A percentile compares a stretch with the other conserved stretches of the same genome.
Evolutionary conservation across 1,140 invertebrate species (phyloP).

Genomic region (Papilio polyxenes): DNA sequence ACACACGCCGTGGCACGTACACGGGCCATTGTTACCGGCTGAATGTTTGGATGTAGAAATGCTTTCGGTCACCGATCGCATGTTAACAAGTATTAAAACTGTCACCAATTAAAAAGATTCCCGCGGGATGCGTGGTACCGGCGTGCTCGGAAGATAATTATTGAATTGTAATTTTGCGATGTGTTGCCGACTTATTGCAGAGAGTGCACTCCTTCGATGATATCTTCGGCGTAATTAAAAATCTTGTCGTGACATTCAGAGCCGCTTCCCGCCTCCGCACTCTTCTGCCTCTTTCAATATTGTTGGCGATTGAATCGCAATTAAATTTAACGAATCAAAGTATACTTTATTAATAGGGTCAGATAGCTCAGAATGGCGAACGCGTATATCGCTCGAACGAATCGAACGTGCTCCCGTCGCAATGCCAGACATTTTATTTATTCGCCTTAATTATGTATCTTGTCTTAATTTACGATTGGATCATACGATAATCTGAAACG

Average conservation of each 20-base stretch:
- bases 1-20: slow-evolving; percentile 53
- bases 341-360: slow-evolving; percentile 77
- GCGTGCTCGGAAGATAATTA: slow-evolving; percentile 65
- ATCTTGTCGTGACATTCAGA: slow-evolving; percentile 80
- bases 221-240: slow-evolving; percentile 80
- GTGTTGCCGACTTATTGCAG: slow-evolving; percentile 67
- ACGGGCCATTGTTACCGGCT: slow-evolving; percentile 36
- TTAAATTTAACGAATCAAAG: slow-evolving; percentile 79
- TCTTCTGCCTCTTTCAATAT: slow-evolving; percentile 76
- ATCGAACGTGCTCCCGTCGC: slow-evolving; percentile 79
- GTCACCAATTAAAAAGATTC: slow-evolving; percentile 60
- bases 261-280: slow-evolving; percentile 74
- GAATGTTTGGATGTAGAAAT: background rate
- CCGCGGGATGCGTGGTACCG: slow-evolving; percentile 39
- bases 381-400: slow-evolving; percentile 61
- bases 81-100: slow-evolving; percentile 53
- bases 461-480: slow-evolving; percentile 81
- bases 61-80: slow-evolving; percentile 35
- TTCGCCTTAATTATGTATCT: slow-evolving; percentile 81
- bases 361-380: slow-evolving; percentile 77
- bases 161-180: slow-evolving; percentile 77
- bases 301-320: slow-evolving; percentile 79
- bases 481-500: slow-evolving; percentile 80
- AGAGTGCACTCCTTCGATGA: slow-evolving; percentile 76
- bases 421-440: slow-evolving; percentile 81